These are phyloP conservation scores for Cheilosia impressa DNA, from an alignment of 2,888 invertebrate species.

Conservation along the genomic window DNA sequence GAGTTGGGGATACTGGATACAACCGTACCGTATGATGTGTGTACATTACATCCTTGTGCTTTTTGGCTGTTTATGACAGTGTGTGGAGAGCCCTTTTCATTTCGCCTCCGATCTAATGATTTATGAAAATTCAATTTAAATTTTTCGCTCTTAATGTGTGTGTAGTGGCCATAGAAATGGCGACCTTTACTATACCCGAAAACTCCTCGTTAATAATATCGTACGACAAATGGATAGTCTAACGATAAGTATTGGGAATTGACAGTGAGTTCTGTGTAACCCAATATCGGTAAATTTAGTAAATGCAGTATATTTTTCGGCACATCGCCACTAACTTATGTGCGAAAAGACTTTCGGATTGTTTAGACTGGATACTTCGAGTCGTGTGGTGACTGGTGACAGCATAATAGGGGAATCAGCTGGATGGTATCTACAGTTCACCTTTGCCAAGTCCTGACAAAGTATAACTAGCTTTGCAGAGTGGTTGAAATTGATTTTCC, in stretches of 20 bases:
- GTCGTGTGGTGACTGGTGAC: too few species aligned
- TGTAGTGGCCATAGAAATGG: neutral
- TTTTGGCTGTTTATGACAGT: constrained; percentile 41
- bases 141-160: constrained; percentile 51
- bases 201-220: constrained; percentile 46
- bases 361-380: too few species aligned
- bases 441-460: too few species aligned
- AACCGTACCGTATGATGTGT: too few species aligned
- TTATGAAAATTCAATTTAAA: constrained; percentile 67
- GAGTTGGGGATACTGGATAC: neutral
- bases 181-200: neutral
- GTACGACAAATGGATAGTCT: constrained; percentile 45
- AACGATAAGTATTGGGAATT: constrained; percentile 53
- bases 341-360: too few species aligned
- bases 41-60: constrained; percentile 25
- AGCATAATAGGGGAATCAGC: too few species aligned
- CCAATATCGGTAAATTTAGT: neutral
- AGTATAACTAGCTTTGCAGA: too few species aligned
- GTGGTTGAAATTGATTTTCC: too few species aligned
- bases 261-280: constrained; percentile 41
- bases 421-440: too few species aligned
- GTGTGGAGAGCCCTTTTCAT: constrained; percentile 2
- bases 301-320: too few species aligned
- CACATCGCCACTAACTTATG: too few species aligned
- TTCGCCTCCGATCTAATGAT: constrained; percentile 38